Percentiles rank a stretch among this genome's conserved stretches.
Conservation (phyloP, 2,797 vertebrate genomes). For the Coregonus suidteri region DNA sequence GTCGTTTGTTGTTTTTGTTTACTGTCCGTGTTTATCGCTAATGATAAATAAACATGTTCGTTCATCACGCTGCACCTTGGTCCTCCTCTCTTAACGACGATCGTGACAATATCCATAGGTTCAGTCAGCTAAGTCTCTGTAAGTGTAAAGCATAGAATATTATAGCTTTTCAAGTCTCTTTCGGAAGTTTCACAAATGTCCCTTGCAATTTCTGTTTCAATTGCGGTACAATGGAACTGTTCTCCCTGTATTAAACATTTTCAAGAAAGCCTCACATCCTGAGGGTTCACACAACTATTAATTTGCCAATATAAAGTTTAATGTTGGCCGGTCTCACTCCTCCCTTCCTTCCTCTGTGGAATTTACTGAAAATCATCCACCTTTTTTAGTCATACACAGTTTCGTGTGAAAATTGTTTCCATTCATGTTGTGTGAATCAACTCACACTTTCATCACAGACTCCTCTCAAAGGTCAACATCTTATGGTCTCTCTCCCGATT, state of each 20-base stretch:
- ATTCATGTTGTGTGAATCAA: neutral
- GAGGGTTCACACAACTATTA: constrained; percentile 6
- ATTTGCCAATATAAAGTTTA: constrained; percentile 41
- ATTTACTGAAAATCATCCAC: constrained; percentile 2
- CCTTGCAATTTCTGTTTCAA: constrained; percentile 6
- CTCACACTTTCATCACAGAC: neutral
- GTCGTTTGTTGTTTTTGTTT: too few species aligned
- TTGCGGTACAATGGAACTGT: neutral
- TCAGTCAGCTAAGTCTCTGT: too few species aligned
- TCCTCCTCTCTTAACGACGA: too few species aligned
- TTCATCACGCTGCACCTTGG: too few species aligned
- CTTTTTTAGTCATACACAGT: neutral
- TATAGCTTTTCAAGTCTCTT: neutral
- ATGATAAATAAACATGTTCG: too few species aligned
- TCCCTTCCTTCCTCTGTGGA: constrained; percentile 39
- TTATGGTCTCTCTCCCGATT: neutral
- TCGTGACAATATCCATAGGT: too few species aligned
- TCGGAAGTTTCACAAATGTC: neutral
- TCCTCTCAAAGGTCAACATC: neutral
- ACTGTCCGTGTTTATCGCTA: too few species aligned
- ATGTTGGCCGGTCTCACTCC: constrained; percentile 19
- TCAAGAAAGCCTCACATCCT: neutral
- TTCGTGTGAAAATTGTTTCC: neutral
- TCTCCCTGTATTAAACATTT: constrained; percentile 3
- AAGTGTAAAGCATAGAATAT: too few species aligned